Evolutionary conservation across 2,797 vertebrate genomes (phyloP), one percentile per base, ranked within the genome.

Genomic region (Chiloscyllium punctatum): DNA sequence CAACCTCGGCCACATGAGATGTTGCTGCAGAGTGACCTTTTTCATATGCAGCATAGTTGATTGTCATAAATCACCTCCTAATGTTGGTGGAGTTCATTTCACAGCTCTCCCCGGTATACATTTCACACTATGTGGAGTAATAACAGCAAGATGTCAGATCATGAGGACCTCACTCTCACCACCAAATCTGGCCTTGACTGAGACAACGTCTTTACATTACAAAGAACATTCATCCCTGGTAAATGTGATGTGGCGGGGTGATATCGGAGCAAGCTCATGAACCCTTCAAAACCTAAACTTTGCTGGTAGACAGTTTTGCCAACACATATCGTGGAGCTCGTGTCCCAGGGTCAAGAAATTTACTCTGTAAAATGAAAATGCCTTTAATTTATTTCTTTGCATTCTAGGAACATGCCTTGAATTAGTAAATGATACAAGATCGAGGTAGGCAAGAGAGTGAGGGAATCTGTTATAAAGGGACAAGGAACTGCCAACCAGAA

Each of bases 41-140:
- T 94, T 27, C 69, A 74, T 33, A n/a, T 27, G 25, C 69, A 53
- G 8, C 25, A 62, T 53, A 94, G 37, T 51, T 72, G 37, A 27
- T 53, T 72, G 94, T 71, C 27, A 1, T 94, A 74, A 94, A 74
- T 71, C 68, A 94, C 15, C 25, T 74, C 72, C 42, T 51, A 51
- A 71, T 71, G 42, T 23, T 6, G 42, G 94, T 51, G 51, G 25
- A 51, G 27, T 53, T 13, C 51, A 90, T 62, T 62, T 69, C 66
- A 94, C 33, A 94, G 37, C 66, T 72, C n/a, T 77, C 94, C 53
- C 51, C 95, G 94, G 42, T 77, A 33, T 92, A 92, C 66, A 92
- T 95, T 95, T 95, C 71, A 57, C 94, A 33, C 69, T 30, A 53
- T 33, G 94, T 30, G 53, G 94, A 95, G n/a, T 57, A 51, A 51